These are phyloP conservation scores for Gobio occitaniae DNA, from an alignment of 2,797 vertebrate genomes.

Conservation along the genomic window DNA sequence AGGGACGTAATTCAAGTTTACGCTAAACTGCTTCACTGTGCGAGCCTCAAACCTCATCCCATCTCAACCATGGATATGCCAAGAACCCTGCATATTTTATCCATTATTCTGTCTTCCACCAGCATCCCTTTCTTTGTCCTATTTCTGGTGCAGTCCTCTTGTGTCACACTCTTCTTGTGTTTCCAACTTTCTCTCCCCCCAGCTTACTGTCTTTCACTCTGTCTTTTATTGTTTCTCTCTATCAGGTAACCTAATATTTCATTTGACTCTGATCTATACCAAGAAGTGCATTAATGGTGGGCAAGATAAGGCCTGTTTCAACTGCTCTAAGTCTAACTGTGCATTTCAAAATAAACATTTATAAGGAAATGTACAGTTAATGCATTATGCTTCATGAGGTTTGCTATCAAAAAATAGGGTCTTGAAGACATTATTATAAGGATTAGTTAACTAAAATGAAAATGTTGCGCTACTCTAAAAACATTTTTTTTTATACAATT, in stretches of 20 bases:
- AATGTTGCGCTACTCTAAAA: no score
- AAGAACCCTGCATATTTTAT: conserved; percentile 38
- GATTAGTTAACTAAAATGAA: not conserved
- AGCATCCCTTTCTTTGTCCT: conserved; percentile 30
- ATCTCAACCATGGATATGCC: conserved; percentile 4
- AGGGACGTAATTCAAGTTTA: not conserved
- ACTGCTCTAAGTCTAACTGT: not conserved
- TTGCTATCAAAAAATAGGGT: not conserved
- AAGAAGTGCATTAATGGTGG: not conserved
- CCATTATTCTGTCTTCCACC: conserved; percentile 37
- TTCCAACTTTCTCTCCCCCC: conserved; percentile 30
- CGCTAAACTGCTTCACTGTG: not conserved
- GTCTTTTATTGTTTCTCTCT: conserved; percentile 23
- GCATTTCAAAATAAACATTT: not conserved
- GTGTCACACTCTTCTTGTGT: conserved; percentile 23
- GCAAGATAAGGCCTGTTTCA: not conserved
- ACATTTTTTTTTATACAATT: no score
- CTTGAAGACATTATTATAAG: not conserved
- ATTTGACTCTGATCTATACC: conserved; percentile 39
- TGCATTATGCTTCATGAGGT: not conserved
- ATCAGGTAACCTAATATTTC: conserved; percentile 52
- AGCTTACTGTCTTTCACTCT: conserved; percentile 36
- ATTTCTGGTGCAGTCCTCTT: conserved; percentile 31
- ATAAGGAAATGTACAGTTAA: not conserved
- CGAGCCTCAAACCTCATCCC: conserved; percentile 7